These are phyloP conservation scores for Battus philenor DNA, from an alignment of 1,140 invertebrate genomes.

Conservation along the genomic window DNA sequence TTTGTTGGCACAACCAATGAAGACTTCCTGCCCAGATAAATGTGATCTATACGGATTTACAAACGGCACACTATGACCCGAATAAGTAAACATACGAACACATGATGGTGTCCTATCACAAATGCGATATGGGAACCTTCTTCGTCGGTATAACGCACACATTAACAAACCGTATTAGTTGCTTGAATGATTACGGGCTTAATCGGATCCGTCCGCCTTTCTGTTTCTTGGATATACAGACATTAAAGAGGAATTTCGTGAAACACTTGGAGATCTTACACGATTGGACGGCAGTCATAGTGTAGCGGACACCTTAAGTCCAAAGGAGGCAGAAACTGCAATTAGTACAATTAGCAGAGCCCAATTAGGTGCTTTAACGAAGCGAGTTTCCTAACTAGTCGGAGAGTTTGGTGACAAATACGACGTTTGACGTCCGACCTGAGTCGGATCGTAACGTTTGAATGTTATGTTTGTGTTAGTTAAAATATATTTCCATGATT, in stretches of 20 bases:
- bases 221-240: neutral
- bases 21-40: conserved; percentile 22
- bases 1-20: conserved; percentile 57
- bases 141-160: conserved; percentile 18
- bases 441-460: conserved; percentile 30
- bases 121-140: neutral
- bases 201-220: conserved; percentile 9
- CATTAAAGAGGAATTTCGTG: conserved; percentile 13
- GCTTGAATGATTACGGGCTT: conserved; percentile 16
- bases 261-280: conserved; percentile 18
- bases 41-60: conserved; percentile 15
- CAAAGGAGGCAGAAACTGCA: conserved; percentile 52
- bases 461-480: conserved; percentile 39
- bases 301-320: conserved; percentile 59
- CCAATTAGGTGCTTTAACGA: conserved; percentile 69
- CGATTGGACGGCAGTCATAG: conserved; percentile 19
- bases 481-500: conserved; percentile 26
- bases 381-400: conserved; percentile 54
- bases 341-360: conserved; percentile 63
- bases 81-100: conserved; percentile 18
- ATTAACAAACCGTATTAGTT: conserved; percentile 20
- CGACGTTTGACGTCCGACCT: conserved; percentile 50
- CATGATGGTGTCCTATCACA: conserved; percentile 19
- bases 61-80: conserved; percentile 9
- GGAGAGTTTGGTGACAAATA: conserved; percentile 55